phyloP scores from a whole-genome alignment of 1,140 invertebrate species.

The Lerema accius region DNA sequence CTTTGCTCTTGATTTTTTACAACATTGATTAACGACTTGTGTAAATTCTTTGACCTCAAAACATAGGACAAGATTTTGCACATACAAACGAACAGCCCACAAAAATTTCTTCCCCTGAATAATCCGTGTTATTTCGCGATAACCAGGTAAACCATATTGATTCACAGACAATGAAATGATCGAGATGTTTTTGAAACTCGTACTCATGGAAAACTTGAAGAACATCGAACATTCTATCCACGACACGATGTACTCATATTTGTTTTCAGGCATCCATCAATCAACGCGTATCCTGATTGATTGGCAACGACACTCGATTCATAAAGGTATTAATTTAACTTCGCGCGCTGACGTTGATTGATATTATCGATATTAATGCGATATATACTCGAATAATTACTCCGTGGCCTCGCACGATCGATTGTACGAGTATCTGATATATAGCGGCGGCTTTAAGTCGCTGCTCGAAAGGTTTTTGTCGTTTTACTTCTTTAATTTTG shows the following conservation, averaged over 20 bases:
- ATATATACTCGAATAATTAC: constrained; percentile 62
- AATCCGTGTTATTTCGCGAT: too few relatives aligned
- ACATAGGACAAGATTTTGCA: too few relatives aligned
- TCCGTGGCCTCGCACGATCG: constrained; percentile 45
- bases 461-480: constrained; percentile 8
- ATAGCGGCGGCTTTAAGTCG: constrained; percentile 10
- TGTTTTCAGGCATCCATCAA: constrained; percentile 52
- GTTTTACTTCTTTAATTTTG: constrained; percentile 5
- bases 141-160: too few relatives aligned
- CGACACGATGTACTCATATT: constrained; percentile 13
- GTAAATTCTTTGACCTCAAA: too few relatives aligned
- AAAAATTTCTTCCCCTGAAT: too few relatives aligned
- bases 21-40: too few relatives aligned
- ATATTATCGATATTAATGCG: constrained; percentile 75
- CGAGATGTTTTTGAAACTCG: background rate
- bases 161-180: too few relatives aligned
- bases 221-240: background rate
- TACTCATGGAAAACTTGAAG: background rate
- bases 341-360: constrained; percentile 68
- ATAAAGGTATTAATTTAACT: constrained; percentile 78
- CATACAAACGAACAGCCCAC: too few relatives aligned
- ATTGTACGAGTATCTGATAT: constrained; percentile 41
- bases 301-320: constrained; percentile 66
- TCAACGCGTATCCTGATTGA: constrained; percentile 58
- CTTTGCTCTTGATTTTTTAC: too few relatives aligned